Conservation (phyloP, 92 coral and sea anemone genomes). For the Isaurus tuberculatus region DNA sequence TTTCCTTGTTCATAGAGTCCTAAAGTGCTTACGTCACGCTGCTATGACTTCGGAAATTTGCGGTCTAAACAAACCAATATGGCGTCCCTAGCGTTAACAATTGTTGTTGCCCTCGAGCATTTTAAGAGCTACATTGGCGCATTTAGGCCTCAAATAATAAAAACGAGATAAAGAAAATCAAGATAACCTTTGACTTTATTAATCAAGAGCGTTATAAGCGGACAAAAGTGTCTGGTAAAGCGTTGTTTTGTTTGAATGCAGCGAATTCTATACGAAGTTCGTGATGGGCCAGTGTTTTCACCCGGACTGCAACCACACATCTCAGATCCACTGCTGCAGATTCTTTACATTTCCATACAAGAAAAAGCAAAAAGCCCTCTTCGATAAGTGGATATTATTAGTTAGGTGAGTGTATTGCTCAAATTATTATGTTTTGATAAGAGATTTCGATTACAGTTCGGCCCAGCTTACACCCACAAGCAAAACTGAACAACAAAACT, state of each 20-base stretch:
- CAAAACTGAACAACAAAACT: conserved; percentile 24
- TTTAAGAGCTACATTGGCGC: neutral
- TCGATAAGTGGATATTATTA: conserved; percentile 8
- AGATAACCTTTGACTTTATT: neutral
- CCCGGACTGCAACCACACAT: conserved; percentile 37
- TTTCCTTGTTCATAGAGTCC: conserved; percentile 29
- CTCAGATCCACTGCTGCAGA: conserved; percentile 25
- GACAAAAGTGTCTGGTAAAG: conserved; percentile 26
- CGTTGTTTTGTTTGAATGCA: conserved; percentile 1
- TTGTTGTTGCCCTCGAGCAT: conserved; percentile 6
- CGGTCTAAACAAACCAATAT: conserved; percentile 30
- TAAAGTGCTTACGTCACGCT: conserved; percentile 16
- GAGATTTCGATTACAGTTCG: neutral
- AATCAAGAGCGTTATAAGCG: neutral
- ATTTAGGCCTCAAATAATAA: conserved; percentile 12
- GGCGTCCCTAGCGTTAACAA: conserved; percentile 9
- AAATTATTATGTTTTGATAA: neutral
- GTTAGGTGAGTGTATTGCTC: conserved; percentile 16
- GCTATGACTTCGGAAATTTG: conserved; percentile 12
- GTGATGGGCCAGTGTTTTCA: conserved; percentile 46
- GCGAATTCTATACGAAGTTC: neutral
- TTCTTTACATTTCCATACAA: conserved; percentile 35
- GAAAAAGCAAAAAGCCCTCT: conserved; percentile 18
- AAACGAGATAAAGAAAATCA: conserved; percentile 7
- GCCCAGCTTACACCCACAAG: conserved; percentile 33